A percentile compares a stretch with the other conserved stretches of the same genome.
These are phyloP conservation scores for Megaleporinus macrocephalus DNA, from an alignment of 2,113 vertebrate species.

Conservation along the genomic window DNA sequence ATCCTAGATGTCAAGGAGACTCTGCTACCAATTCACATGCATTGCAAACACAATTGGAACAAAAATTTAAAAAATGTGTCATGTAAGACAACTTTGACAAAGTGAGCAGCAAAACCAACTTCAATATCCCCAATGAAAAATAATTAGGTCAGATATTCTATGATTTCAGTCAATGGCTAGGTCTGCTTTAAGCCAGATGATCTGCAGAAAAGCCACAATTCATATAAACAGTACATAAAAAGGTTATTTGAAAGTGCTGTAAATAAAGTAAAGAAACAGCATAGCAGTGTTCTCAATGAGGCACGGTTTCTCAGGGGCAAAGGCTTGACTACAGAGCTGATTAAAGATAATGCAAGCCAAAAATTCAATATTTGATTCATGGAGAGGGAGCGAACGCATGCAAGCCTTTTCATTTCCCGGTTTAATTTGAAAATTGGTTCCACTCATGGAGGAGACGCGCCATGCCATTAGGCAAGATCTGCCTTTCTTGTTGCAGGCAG, in stretches of 20 bases:
- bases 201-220: background rate
- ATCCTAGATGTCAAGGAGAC: background rate
- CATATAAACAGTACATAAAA: background rate
- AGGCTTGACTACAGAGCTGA: background rate
- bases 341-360: background rate
- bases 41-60: background rate
- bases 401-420: background rate
- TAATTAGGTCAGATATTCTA: background rate
- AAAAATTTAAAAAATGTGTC: background rate
- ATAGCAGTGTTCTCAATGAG: background rate
- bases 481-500: background rate
- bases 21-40: background rate
- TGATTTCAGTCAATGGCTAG: background rate
- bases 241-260: background rate
- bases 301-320: background rate
- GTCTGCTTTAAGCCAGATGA: background rate
- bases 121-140: background rate
- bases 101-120: background rate
- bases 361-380: background rate
- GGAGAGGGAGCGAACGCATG: background rate
- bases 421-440: background rate
- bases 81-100: background rate
- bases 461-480: background rate
- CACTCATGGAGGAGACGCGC: background rate
- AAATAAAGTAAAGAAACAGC: background rate